These are phyloP conservation scores for Drosophila kuntzei DNA, from an alignment of 2,888 invertebrate genomes.

Conservation along the genomic window DNA sequence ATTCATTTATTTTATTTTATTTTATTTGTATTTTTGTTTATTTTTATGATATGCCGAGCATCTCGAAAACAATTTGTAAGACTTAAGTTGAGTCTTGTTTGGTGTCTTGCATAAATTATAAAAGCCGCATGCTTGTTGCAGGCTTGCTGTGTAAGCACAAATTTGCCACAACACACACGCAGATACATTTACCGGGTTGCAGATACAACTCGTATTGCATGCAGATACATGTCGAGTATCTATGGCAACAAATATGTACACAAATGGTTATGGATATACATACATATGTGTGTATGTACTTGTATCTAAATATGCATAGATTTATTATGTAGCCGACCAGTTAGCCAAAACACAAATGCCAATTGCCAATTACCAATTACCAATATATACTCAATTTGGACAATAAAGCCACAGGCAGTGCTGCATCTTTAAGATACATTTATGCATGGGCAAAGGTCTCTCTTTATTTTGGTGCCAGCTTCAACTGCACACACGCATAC, in stretches of 20 bases:
- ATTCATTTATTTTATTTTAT: constrained; percentile 18
- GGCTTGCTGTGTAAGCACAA: constrained; percentile 53
- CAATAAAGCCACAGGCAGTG: constrained; percentile 25
- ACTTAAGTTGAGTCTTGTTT: constrained; percentile 65
- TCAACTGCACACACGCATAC: constrained; percentile 17
- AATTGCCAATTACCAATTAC: constrained; percentile 50
- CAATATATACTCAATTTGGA: constrained; percentile 62
- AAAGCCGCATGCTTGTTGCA: constrained; percentile 63
- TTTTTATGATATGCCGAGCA: constrained; percentile 67
- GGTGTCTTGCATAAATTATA: constrained; percentile 79
- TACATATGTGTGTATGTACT: background rate
- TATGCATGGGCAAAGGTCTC: constrained; percentile 23
- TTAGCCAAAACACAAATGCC: constrained; percentile 40
- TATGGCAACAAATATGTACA: constrained; percentile 20
- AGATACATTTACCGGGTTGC: constrained; percentile 6
- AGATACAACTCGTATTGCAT: constrained; percentile 12
- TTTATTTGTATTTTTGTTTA: constrained; percentile 11
- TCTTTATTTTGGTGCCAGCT: constrained; percentile 11
- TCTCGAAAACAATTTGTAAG: constrained; percentile 77
- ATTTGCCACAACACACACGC: constrained; percentile 22
- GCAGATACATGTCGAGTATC: constrained; percentile 14
- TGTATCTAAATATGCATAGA: constrained; percentile 40
- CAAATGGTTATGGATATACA: constrained; percentile 13
- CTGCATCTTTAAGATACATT: constrained; percentile 49
- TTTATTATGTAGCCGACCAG: constrained; percentile 60